These are phyloP conservation scores for Rhynchonema sp. DNA, from an alignment of 2,888 invertebrate species.

Conservation along the genomic window DNA sequence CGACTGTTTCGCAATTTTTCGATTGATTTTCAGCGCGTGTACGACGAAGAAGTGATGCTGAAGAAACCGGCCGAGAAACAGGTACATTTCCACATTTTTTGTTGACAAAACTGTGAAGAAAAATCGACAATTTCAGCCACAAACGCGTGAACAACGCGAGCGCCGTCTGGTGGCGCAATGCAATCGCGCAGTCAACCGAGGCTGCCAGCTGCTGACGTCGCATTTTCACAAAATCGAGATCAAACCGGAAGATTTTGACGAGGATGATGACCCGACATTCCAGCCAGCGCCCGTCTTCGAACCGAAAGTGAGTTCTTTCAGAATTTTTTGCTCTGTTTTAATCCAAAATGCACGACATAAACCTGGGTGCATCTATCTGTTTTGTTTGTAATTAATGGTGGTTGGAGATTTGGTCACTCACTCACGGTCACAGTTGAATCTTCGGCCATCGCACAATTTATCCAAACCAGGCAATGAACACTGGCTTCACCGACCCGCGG, in stretches of 20 bases:
- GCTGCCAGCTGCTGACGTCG: neutral
- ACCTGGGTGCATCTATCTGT: too few relatives aligned
- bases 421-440: too few relatives aligned
- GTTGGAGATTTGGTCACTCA: too few relatives aligned
- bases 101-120: neutral
- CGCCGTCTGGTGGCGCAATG: neutral
- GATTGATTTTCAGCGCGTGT: neutral
- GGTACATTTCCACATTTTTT: neutral
- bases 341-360: too few relatives aligned
- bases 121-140: neutral
- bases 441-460: too few relatives aligned
- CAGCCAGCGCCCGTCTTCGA: constrained; percentile 5
- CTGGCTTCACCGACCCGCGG: too few relatives aligned
- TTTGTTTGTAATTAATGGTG: too few relatives aligned
- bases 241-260: constrained; percentile 5
- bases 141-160: neutral
- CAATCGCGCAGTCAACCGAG: neutral
- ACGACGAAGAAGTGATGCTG: neutral
- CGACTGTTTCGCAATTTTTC: too few relatives aligned
- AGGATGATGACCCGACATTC: constrained; percentile 6
- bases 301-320: neutral
- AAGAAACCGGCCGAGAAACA: neutral
- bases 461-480: too few relatives aligned
- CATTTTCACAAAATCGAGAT: constrained; percentile 3
- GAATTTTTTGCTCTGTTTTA: too few relatives aligned